Base-by-base conservation (phyloP, 35 echinoderm and acorn worm genomes). In the Hemicentrotus pulcherrimus region DNA sequence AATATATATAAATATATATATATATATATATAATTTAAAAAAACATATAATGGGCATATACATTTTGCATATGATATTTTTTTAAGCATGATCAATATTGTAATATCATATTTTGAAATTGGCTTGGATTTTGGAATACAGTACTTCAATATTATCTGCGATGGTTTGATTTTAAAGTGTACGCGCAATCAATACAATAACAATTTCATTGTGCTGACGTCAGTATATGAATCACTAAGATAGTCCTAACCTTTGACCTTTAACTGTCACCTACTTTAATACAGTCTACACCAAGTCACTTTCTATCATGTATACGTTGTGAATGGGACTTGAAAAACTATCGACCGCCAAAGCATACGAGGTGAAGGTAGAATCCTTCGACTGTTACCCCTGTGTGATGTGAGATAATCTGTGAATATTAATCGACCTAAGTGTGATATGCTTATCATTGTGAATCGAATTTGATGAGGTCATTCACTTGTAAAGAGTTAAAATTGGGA, bases 171-270 rank as follows among this genome's bases (percentile, higher is more conserved):
- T 7, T 7, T 78, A 78, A 6, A 28, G 6, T 78, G 65, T 7
- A 28, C 19, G 65, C 24, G 7, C 18, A 7, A 78, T n/a, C 6
- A 8, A 28, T 78, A 28, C 19, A 14, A 55, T 15, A 87, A 95
- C 86, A 47, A 89, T 89, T 87, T 50, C 91, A 87, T 32, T 90
- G 14, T 95, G 94, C 41, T 95, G 94, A 95, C 94, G 86, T 95
- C 94, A 95, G 94, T 95, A 12, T 16, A 31, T 87, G 86, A 90
- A 90, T 90, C 32, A 90, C 31, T 8, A 31, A 3, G 88, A 32
- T 33, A 33, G 88, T 15, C 24, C 9, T 16, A 5, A 33, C 32
- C 46, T 13, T 90, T 45, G 88, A 33, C 88, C 46, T 90, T 18
- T 35, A 30, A 45, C 32, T 15, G 32, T 32, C 2, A 90, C 32